Conservation (phyloP, 2,797 vertebrate species). For the Miichthys miiuy region DNA sequence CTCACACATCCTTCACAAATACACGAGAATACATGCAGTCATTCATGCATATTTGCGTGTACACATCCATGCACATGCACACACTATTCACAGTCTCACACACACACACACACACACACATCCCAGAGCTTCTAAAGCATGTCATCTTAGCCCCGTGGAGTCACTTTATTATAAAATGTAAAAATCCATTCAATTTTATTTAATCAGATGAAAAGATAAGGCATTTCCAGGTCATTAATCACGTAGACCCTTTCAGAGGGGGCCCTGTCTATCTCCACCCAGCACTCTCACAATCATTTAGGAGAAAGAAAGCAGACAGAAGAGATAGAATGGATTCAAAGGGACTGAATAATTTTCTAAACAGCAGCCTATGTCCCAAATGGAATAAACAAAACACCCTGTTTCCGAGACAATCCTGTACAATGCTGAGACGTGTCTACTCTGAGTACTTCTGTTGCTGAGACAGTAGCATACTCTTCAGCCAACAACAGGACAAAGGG, state of each 20-base stretch:
- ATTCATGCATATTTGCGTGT: conserved; percentile 34
- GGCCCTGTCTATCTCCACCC: conserved; percentile 82
- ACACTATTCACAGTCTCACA: conserved; percentile 15
- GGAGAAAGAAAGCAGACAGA: conserved; percentile 21
- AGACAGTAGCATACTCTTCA: not conserved
- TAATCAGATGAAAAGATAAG: conserved; percentile 97
- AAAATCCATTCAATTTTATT: conserved; percentile 97
- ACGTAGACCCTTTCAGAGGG: conserved; percentile 89
- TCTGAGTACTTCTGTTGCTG: not conserved
- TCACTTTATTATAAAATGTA: conserved; percentile 98
- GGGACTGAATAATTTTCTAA: conserved; percentile 69
- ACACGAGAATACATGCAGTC: conserved; percentile 32
- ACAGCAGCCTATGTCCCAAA: conserved; percentile 9
- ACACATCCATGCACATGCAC: conserved; percentile 48
- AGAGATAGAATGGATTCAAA: conserved; percentile 78
- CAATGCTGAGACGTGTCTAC: not conserved
- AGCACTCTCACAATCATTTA: conserved; percentile 38
- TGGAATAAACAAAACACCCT: conserved; percentile 73
- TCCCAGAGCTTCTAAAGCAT: conserved; percentile 85
- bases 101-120: conserved; percentile 5
- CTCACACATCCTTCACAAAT: conserved; percentile 25
- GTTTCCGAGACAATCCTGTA: conserved; percentile 34
- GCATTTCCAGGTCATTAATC: conserved; percentile 97
- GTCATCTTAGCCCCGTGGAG: conserved; percentile 88
- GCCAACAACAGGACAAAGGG: not conserved